Conservation (phyloP, 2,113 vertebrate species). For the Donacobius atricapilla region DNA sequence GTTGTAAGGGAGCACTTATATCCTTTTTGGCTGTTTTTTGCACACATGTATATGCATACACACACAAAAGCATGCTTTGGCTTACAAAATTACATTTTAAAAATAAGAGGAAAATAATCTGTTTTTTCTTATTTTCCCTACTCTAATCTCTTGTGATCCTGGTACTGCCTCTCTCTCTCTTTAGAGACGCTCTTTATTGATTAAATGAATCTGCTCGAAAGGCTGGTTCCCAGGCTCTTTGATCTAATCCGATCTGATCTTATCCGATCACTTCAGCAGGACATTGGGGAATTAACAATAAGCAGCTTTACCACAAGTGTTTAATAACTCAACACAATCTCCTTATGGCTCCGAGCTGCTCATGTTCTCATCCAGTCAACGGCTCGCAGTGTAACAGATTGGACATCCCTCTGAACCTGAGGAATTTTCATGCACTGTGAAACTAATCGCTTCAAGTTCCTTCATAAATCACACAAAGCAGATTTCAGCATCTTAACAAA, state of each 20-base stretch:
- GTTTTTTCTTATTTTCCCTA: conserved; percentile 62
- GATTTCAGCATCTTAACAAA: conserved; percentile 83
- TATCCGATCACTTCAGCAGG: conserved; percentile 85
- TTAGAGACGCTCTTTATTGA: conserved; percentile 81
- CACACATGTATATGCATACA: not conserved
- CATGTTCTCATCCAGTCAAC: conserved; percentile 80
- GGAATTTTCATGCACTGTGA: conserved; percentile 84
- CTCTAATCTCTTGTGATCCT: conserved; percentile 69
- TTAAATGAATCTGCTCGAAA: conserved; percentile 87
- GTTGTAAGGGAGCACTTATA: conserved; percentile 46
- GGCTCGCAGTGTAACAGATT: conserved; percentile 78
- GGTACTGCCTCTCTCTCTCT: conserved; percentile 54
- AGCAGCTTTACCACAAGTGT: conserved; percentile 92
- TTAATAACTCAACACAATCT: conserved; percentile 94
- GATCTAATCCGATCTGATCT: conserved; percentile 87
- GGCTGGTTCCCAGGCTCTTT: conserved; percentile 84
- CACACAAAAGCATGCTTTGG: not conserved
- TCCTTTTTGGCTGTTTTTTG: conserved; percentile 2
- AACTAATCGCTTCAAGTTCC: conserved; percentile 86
- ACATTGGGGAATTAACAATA: conserved; percentile 86
- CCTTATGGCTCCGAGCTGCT: conserved; percentile 84
- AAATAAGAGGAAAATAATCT: conserved; percentile 58
- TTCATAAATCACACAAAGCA: conserved; percentile 85
- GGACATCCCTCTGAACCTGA: conserved; percentile 79
- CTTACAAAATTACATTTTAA: conserved; percentile 37